Conservation (phyloP, 2,888 invertebrate genomes). For the Tupiocoris notatus region DNA sequence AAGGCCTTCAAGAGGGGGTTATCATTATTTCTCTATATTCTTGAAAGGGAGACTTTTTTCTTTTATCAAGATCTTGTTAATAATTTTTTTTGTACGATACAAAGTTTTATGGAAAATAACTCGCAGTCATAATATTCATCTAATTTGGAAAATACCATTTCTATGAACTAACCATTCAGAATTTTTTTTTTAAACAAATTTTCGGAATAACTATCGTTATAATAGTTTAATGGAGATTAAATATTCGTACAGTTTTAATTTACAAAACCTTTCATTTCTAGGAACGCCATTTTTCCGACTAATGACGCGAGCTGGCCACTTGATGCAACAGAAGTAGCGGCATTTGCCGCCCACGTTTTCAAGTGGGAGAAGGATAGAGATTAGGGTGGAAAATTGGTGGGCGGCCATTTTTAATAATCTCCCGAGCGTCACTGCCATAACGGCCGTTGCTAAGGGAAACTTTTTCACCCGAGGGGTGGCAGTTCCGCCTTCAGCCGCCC, state of each 20-base stretch:
- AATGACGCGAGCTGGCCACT: not conserved
- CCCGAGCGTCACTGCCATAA: slow-evolving; percentile 22
- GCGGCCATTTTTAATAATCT: slow-evolving; percentile 34
- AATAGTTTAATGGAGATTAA: too few species aligned
- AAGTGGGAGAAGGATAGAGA: not conserved
- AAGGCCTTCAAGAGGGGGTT: too few species aligned
- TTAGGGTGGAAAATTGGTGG: slow-evolving; percentile 9
- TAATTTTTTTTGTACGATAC: not conserved
- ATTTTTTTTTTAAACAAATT: too few species aligned
- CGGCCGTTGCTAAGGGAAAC: slow-evolving; percentile 30
- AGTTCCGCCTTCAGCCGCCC: not conserved
- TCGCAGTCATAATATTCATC: not conserved
- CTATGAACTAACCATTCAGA: too few species aligned
- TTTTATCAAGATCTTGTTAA: not conserved
- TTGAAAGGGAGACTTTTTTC: too few species aligned
- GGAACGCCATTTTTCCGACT: slow-evolving; percentile 7
- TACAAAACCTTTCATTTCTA: too few species aligned
- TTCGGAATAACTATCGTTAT: too few species aligned
- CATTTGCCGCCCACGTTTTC: not conserved
- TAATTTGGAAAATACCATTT: too few species aligned
- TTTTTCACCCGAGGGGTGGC: not conserved
- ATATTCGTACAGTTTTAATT: too few species aligned
- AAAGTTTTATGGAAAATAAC: not conserved
- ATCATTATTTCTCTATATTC: too few species aligned
- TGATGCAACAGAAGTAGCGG: not conserved